These are phyloP conservation scores for Hippolais icterina DNA, from an alignment of 2,113 vertebrate species.

Conservation along the genomic window DNA sequence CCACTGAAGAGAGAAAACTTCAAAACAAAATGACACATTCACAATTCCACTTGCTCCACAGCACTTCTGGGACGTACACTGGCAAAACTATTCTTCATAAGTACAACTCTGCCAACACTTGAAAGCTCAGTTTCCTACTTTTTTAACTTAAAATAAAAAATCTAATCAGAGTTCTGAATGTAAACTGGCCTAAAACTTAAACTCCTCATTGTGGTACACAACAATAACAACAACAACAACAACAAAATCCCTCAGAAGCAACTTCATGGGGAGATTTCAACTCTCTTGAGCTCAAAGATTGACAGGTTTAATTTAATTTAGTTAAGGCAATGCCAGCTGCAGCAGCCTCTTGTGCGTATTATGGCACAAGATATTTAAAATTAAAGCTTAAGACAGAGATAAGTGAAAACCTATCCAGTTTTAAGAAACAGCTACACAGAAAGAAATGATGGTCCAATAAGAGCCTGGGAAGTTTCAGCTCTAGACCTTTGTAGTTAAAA, in stretches of 20 bases:
- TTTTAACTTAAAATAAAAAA: neutral
- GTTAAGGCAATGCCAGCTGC: neutral
- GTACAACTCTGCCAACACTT: neutral
- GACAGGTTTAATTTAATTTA: neutral
- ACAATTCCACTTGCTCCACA: neutral
- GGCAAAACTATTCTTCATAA: neutral
- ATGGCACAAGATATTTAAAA: neutral
- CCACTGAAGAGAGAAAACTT: neutral
- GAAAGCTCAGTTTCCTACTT: neutral
- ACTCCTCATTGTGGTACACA: rapidly evolving
- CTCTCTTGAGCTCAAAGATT: neutral
- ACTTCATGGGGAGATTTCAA: neutral
- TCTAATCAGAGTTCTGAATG: neutral
- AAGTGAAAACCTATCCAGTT: neutral
- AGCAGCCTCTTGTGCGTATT: neutral
- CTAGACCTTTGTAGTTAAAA: neutral
- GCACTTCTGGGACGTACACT: neutral
- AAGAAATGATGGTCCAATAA: neutral
- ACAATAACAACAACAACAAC: neutral
- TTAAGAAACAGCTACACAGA: neutral
- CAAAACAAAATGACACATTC: neutral
- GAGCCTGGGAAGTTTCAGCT: neutral
- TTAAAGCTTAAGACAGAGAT: neutral
- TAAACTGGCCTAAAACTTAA: neutral
- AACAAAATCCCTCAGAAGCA: neutral